A percentile compares a stretch with the other conserved stretches of the same genome.
These are phyloP conservation scores for Hoplodrina blanda DNA, from an alignment of 2,888 invertebrate species.

Conservation along the genomic window DNA sequence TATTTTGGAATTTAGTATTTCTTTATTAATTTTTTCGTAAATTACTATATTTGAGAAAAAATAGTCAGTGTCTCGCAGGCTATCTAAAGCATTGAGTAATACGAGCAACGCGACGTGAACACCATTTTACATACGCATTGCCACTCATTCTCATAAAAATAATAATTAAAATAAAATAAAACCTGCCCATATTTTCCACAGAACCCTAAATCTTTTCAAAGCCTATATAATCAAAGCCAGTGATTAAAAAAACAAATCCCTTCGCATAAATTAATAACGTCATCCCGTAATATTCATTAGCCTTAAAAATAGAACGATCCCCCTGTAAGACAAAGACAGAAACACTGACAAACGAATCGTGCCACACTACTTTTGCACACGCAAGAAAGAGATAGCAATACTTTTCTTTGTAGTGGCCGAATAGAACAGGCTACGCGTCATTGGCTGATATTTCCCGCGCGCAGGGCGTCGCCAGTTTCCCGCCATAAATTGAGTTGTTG, in stretches of 20 bases:
- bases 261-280: constrained; percentile 87
- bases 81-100: background rate
- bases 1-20: no score
- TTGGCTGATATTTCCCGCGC: constrained; percentile 81
- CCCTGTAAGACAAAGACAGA: constrained; percentile 61
- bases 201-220: constrained; percentile 58
- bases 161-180: constrained; percentile 22
- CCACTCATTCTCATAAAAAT: constrained; percentile 4
- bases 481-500: constrained; percentile 91
- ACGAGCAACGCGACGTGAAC: background rate
- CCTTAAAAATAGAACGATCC: constrained; percentile 68
- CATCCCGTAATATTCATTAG: constrained; percentile 77
- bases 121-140: background rate
- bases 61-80: no score
- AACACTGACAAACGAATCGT: constrained; percentile 39
- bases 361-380: constrained; percentile 6
- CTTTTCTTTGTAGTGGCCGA: constrained; percentile 47
- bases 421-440: constrained; percentile 71
- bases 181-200: background rate
- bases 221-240: constrained; percentile 60
- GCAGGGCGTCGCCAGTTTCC: constrained; percentile 87
- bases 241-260: constrained; percentile 75
- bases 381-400: constrained; percentile 76
- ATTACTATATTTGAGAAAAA: no score
- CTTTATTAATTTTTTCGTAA: no score